Base-by-base conservation (phyloP, 2,113 vertebrate species). In the Agapornis roseicollis region DNA sequence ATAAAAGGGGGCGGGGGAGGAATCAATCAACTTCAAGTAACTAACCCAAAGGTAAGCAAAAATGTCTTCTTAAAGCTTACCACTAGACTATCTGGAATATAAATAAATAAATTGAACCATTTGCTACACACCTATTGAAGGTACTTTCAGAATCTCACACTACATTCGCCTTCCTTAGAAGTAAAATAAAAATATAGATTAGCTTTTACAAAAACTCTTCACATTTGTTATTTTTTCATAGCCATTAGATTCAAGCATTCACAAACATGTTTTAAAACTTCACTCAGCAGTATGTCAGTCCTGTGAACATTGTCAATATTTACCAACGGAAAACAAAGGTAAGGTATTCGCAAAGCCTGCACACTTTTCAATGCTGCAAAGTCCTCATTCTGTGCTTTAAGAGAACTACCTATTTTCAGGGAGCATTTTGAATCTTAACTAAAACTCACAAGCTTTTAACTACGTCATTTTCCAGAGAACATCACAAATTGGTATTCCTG, bases 1-100 rank as follows among this genome's bases (percentile, higher is more conserved):
- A 47, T 35, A 4, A 5, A 6, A 8, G 14, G n/a, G 10, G 9
- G 17, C 16, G 17, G 5, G 2, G 13, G 11, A 4, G 18, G 5
- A 39, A 24, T 31, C 31, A 42, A 78, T 63, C 29, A 63, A 29
- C 12, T 41, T 68, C 46, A 81, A 81, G 16, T 37, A 86, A 78
- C 46, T 66, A 80, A 77, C 29, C 11, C 33, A 63, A 92, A 52
- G 2, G 20, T 52, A 64, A 73, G 17, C 31, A 78, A 64, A 78
- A 89, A 27, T 13, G 11, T 64, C 29, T 10, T 85, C 39, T 55
- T 81, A 56, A 85, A 63, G 25, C 42, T 82, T 73, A 79, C 9
- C 23, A 60, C 35, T 73, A 64, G 25, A 74, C 7, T 47, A 52
- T 5, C 29, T 44, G 16, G 49, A 74, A 94, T 64, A 72, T 41